Conservation (phyloP, 2,113 vertebrate genomes). For the Columba janthina region DNA sequence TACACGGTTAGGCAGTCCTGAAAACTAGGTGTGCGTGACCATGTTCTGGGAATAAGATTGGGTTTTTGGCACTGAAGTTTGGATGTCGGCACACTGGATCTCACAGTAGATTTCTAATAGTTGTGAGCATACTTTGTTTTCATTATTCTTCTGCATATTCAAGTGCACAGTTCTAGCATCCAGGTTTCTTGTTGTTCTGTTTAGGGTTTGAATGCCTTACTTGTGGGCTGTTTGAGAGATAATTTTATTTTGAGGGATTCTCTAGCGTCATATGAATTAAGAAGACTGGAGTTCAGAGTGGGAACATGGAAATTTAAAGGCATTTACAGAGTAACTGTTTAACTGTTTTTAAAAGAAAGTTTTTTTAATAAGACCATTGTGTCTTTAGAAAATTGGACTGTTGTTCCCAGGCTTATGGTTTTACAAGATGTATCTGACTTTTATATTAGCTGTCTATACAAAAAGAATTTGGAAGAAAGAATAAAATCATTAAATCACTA, state of each 20-base stretch:
- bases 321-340: neutral
- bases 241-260: neutral
- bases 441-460: neutral
- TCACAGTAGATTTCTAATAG: neutral
- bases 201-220: neutral
- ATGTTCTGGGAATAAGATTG: neutral
- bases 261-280: neutral
- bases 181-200: neutral
- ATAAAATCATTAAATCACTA: neutral
- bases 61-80: neutral
- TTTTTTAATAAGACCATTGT: neutral
- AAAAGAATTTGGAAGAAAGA: neutral
- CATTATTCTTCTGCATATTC: neutral
- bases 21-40: neutral
- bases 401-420: neutral
- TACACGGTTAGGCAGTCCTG: neutral
- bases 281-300: neutral
- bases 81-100: neutral
- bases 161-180: neutral
- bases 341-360: neutral
- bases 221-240: neutral
- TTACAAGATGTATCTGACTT: neutral
- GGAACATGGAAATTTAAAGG: neutral
- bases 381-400: neutral
- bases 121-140: neutral